A percentile compares a stretch with the other conserved stretches of the same genome.
phyloP scores from a whole-genome alignment of 2,113 vertebrate species.

The Stegastes partitus region DNA sequence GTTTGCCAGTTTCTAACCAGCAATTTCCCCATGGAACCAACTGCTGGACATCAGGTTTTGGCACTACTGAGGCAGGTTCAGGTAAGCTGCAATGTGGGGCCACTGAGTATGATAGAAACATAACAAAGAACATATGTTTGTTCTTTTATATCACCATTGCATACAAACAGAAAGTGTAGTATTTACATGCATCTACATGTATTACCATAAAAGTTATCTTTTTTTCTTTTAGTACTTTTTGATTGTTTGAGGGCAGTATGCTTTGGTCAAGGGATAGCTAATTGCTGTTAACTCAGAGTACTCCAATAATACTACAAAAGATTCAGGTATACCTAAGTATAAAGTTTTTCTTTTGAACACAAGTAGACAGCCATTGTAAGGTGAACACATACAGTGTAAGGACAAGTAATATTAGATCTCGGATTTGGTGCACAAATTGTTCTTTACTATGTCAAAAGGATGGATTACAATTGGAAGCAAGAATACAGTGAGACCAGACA shows the following conservation, averaged over 20 bases:
- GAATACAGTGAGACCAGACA: neutral
- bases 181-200: neutral
- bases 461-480: neutral
- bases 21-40: slow-evolving; percentile 77
- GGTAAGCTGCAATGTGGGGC: slow-evolving; percentile 53
- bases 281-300: too few species aligned
- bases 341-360: neutral
- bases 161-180: neutral
- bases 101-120: neutral
- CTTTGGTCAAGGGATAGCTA: too few species aligned
- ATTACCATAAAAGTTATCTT: too few species aligned
- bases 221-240: neutral
- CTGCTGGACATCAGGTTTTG: slow-evolving; percentile 94
- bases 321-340: neutral
- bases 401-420: neutral
- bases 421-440: neutral
- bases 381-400: too few species aligned
- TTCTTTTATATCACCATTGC: neutral
- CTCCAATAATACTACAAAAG: neutral
- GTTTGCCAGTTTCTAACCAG: slow-evolving; percentile 88
- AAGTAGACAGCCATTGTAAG: too few species aligned
- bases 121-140: neutral
- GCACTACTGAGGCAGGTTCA: slow-evolving; percentile 75
- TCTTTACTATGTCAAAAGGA: neutral
- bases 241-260: neutral